Conservation (phyloP, 2,888 invertebrate genomes). For the Drosophila sordidula region DNA sequence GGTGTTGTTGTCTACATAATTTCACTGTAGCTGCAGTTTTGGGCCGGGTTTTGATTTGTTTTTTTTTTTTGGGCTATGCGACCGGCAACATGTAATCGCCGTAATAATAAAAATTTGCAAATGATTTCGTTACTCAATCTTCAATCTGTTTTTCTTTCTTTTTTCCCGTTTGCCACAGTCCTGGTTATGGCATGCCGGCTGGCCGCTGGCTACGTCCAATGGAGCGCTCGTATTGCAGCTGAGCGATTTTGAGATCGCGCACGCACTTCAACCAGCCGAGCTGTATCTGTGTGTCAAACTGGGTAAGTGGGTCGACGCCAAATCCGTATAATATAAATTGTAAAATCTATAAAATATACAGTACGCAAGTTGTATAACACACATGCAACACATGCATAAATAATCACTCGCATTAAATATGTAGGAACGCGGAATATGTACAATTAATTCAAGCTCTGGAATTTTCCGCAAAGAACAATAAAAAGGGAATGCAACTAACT, state of each 20-base stretch:
- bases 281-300: constrained; percentile 88
- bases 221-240: constrained; percentile 88
- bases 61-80: not conserved
- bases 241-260: constrained; percentile 87
- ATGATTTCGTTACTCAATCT: constrained; percentile 80
- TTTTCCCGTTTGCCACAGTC: constrained; percentile 85
- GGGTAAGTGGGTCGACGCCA: constrained; percentile 72
- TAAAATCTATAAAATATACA: not conserved
- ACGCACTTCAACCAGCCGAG: constrained; percentile 87
- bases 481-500: too few species aligned
- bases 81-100: constrained; percentile 70
- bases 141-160: constrained; percentile 48
- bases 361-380: not conserved
- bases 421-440: too few species aligned
- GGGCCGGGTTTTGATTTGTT: not conserved
- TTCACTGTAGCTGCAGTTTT: constrained; percentile 37
- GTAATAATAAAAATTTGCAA: constrained; percentile 81
- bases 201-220: constrained; percentile 88
- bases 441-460: too few species aligned
- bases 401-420: too few species aligned
- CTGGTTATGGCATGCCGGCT: constrained; percentile 87
- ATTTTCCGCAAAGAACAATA: too few species aligned
- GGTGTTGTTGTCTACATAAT: constrained; percentile 80
- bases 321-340: too few species aligned
- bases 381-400: too few species aligned